Evolutionary conservation across 2,113 vertebrate species (phyloP), one percentile per base, ranked within the genome.

Genomic region (Brachionichthys hirsutus): DNA sequence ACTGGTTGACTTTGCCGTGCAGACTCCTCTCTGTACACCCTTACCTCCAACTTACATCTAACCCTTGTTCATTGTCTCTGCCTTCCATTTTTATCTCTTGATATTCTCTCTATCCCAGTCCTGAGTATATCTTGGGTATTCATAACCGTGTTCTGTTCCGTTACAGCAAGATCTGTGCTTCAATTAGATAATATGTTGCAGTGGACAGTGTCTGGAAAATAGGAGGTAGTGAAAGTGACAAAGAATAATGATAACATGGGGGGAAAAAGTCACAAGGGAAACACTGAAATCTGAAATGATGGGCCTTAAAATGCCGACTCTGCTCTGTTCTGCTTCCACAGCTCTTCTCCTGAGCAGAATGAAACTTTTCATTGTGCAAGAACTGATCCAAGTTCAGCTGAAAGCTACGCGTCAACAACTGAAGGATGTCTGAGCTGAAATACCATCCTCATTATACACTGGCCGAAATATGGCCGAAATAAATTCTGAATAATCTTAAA

Each of bases 111-210:
- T 34, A 24, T 34, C 43, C 2, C 3, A 0, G 18, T 20, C 49
- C 19, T 51, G 1, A 0, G 38, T 22, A 47, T n/a, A 0, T 70
- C n/a, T 36, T 11, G 47, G 24, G 57, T 58, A 56, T 67, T 43
- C 60, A 44, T 16, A 61, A 48, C 4, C 24, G 5, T 30, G 24
- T 45, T 42, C n/a, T 47, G 13, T 35, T 54, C n/a, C 44, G 16
- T 34, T 17, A 60, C 48, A 68, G 15, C 47, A 57, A 54, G 46
- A 74, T 80, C 49, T 30, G 70, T 65, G 55, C 17, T 22, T 62
- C 14, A 50, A 56, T 76, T 45, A 49, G 46, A 49, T 70, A 70
- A 73, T 40, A 55, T 50, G 41, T 59, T 15, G 9, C 24, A 54
- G 12, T 10, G 8, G 59, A 67, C 51, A 55, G 15, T 41, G 57